Percentiles rank a stretch among this genome's conserved stretches.
Conservation (phyloP, 2,113 vertebrate species). For the Acanthisitta chloris region DNA sequence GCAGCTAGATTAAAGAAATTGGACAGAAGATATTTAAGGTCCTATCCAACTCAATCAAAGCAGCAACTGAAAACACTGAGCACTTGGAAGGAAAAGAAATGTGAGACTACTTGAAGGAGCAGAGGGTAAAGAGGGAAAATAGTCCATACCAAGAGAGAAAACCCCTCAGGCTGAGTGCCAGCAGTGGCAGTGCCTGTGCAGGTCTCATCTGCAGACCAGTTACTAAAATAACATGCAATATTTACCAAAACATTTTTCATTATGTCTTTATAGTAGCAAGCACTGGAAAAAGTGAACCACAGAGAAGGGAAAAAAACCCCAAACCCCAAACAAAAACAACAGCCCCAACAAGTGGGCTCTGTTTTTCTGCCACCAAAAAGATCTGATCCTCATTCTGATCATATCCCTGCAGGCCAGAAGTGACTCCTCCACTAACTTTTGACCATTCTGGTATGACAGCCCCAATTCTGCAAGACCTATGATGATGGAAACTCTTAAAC, state of each 20-base stretch:
- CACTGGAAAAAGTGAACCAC: background rate
- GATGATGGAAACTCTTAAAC: background rate
- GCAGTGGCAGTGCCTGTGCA: background rate
- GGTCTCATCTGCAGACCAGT: background rate
- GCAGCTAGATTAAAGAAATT: background rate
- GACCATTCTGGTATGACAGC: background rate
- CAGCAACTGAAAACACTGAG: background rate
- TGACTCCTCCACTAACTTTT: background rate
- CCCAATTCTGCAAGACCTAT: background rate
- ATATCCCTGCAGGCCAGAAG: background rate
- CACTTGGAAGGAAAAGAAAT: background rate
- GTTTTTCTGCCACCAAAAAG: background rate
- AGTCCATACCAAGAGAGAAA: background rate
- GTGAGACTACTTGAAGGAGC: background rate
- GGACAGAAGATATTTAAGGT: background rate
- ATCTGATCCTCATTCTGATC: background rate
- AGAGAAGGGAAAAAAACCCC: background rate
- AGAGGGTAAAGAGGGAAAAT: background rate
- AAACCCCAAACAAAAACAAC: background rate
- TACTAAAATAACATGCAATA: constrained; percentile 22
- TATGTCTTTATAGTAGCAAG: background rate
- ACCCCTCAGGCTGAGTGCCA: background rate
- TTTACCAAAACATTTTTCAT: constrained; percentile 13
- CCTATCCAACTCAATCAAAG: background rate
- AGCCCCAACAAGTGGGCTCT: background rate